Evolutionary conservation across 2,888 invertebrate genomes (phyloP).

Genomic region (Criorhina ranunculi): DNA sequence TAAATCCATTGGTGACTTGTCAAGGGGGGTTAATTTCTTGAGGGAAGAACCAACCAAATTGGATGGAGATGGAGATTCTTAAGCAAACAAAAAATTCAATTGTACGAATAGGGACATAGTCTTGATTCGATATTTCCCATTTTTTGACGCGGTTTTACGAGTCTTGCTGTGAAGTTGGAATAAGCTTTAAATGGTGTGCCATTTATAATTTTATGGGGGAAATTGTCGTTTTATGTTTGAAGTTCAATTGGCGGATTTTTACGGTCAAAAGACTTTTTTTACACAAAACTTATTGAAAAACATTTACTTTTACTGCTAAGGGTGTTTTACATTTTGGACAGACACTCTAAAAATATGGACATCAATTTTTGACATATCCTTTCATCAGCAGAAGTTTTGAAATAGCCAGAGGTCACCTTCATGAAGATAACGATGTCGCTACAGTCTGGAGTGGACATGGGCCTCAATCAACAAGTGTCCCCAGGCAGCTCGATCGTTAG

Average conservation of each 20-base stretch:
- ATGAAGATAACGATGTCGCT: too few species aligned
- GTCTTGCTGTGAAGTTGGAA: neutral
- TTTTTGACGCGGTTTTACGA: neutral
- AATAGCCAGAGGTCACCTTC: too few species aligned
- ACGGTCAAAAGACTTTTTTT: neutral
- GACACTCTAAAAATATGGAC: too few species aligned
- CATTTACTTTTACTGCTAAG: neutral
- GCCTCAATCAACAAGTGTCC: too few species aligned
- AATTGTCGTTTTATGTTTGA: neutral
- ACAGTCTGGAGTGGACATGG: too few species aligned
- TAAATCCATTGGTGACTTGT: conserved; percentile 13
- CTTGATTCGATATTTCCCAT: neutral
- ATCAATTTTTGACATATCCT: too few species aligned
- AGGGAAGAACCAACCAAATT: neutral
- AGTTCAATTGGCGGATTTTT: neutral
- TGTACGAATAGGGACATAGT: neutral
- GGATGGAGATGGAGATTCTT: conserved; percentile 6
- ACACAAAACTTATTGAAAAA: neutral
- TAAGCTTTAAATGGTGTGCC: neutral
- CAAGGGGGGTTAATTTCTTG: neutral
- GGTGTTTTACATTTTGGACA: too few species aligned
- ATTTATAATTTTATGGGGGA: neutral
- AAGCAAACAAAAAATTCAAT: neutral
- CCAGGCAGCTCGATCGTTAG: too few species aligned
- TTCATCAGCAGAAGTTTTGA: too few species aligned